A percentile compares a stretch with the other conserved stretches of the same genome.
These are phyloP conservation scores for Leptocoma aspasia DNA, from an alignment of 2,113 vertebrate species.

Conservation along the genomic window DNA sequence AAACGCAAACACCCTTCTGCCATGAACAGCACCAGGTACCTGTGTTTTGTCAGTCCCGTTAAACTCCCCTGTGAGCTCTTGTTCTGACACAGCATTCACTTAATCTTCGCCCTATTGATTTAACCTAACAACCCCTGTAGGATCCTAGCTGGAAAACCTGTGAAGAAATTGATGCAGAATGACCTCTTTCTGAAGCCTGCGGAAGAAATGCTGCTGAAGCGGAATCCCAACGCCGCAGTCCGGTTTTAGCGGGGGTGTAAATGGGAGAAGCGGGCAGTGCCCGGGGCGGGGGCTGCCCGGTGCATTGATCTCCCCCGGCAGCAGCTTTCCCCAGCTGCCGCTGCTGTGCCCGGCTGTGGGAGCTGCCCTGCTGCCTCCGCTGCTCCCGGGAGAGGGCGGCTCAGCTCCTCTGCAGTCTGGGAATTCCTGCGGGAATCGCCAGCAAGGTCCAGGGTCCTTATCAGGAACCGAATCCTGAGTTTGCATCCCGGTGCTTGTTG, in stretches of 20 bases:
- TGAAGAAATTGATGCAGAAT: not conserved
- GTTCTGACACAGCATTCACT: not conserved
- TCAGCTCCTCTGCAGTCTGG: not conserved
- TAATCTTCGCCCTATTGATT: conserved; percentile 13
- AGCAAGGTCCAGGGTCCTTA: not conserved
- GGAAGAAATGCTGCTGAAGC: not conserved
- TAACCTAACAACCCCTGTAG: not conserved
- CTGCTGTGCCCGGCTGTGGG: not conserved
- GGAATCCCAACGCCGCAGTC: not conserved
- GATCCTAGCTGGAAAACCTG: not conserved
- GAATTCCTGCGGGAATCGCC: not conserved
- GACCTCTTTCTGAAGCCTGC: not conserved
- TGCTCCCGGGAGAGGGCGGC: conserved; percentile 52
- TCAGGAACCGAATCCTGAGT: not conserved
- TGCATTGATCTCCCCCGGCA: not conserved
- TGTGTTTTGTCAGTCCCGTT: not conserved
- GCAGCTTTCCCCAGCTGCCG: not conserved
- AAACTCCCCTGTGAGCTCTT: not conserved
- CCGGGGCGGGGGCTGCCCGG: not conserved
- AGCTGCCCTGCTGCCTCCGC: conserved; percentile 5
- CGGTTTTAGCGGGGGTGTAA: not conserved
- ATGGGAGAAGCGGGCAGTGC: not conserved
- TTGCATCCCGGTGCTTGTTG: not conserved
- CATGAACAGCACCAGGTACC: not conserved
- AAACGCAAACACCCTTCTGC: not conserved